These are phyloP conservation scores for Setophaga petechia DNA, from an alignment of 2,113 vertebrate species.

Conservation along the genomic window DNA sequence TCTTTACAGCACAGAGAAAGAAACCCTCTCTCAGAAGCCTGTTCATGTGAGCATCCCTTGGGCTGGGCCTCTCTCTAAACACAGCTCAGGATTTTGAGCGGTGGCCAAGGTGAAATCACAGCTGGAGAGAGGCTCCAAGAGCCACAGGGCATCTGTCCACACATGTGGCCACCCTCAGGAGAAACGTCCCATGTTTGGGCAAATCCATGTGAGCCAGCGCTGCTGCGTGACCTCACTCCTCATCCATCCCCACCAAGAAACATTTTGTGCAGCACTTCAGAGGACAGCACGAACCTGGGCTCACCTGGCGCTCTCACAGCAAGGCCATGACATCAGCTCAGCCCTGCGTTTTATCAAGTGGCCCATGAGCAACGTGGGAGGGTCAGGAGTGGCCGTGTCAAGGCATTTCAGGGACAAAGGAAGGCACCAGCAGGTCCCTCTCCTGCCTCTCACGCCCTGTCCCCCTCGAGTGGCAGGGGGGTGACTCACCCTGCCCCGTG, in stretches of 20 bases:
- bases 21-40: background rate
- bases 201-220: background rate
- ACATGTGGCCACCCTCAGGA: background rate
- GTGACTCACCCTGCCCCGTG: constrained; percentile 30
- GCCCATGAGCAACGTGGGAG: background rate
- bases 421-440: background rate
- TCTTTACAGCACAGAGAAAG: background rate
- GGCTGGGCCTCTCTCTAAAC: constrained; percentile 44
- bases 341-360: background rate
- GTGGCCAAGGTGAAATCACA: constrained; percentile 26
- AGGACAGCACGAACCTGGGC: background rate
- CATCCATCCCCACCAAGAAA: constrained; percentile 13
- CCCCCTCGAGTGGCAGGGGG: background rate
- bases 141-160: background rate
- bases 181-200: constrained; percentile 55
- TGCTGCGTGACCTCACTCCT: constrained; percentile 52
- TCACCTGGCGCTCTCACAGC: constrained; percentile 17
- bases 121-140: constrained; percentile 15
- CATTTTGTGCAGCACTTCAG: background rate
- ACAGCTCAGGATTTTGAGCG: background rate
- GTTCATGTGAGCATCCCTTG: background rate
- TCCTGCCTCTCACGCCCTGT: background rate
- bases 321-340: background rate
- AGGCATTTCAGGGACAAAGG: background rate
- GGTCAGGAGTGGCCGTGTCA: background rate